A percentile compares a stretch with the other conserved stretches of the same genome.
These are phyloP conservation scores for Trilocha varians DNA, from an alignment of 2,888 invertebrate genomes.

Conservation along the genomic window DNA sequence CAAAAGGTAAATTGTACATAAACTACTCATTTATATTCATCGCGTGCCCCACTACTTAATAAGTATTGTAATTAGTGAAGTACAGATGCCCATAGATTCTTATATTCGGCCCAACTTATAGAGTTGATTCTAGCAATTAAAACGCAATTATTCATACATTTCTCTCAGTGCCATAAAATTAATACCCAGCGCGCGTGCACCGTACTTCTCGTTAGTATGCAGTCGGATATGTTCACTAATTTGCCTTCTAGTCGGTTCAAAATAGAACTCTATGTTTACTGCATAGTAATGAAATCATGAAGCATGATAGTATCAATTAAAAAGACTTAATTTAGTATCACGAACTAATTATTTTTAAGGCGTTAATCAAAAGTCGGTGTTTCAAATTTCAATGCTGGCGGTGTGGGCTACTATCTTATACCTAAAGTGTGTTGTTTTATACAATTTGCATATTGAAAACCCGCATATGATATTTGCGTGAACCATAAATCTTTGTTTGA, in stretches of 20 bases:
- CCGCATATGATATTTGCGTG: neutral
- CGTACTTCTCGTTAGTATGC: slow-evolving; percentile 18
- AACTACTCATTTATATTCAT: no score
- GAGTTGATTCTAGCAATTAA: slow-evolving; percentile 27
- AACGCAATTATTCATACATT: slow-evolving; percentile 51
- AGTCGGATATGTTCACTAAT: neutral
- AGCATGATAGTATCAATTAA: neutral
- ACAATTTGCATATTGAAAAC: neutral
- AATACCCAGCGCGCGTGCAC: slow-evolving; percentile 41
- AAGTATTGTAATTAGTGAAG: no score
- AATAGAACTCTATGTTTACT: neutral
- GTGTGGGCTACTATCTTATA: neutral
- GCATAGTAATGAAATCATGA: neutral
- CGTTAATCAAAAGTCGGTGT: neutral
- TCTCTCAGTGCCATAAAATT: slow-evolving; percentile 50
- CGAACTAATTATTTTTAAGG: neutral
- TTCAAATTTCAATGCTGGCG: neutral
- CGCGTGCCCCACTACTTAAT: no score
- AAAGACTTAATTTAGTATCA: neutral
- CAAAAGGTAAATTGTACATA: no score
- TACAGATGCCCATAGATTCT: no score
- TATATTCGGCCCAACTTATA: no score
- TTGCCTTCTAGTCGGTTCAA: neutral
- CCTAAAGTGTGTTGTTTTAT: neutral
- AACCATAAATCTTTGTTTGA: neutral